phyloP scores from a whole-genome alignment of 1,140 invertebrate species.

The Antheraea mylitta region DNA sequence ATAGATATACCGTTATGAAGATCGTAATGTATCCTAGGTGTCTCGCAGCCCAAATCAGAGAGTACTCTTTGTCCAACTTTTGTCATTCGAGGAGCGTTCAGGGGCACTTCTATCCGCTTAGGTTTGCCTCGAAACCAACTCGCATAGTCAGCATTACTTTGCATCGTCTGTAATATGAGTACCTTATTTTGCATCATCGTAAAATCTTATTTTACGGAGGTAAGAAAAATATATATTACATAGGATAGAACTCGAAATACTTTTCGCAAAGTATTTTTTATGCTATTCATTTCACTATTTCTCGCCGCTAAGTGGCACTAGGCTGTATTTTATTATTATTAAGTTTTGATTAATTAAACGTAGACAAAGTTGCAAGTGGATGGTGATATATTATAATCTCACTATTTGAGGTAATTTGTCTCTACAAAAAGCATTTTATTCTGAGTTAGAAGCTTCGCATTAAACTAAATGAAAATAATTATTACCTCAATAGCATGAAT shows the following conservation, averaged over 20 bases:
- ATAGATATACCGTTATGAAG: conserved; percentile 79
- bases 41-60: conserved; percentile 89
- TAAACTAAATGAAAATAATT: conserved; percentile 10
- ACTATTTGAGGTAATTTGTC: no score
- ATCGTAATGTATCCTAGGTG: conserved; percentile 89
- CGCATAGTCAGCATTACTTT: conserved; percentile 89
- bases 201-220: no score
- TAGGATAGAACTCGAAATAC: no score
- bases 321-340: no score
- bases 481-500: conserved; percentile 87
- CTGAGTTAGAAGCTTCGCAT: background rate
- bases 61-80: conserved; percentile 77
- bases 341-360: no score
- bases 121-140: conserved; percentile 88
- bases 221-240: no score
- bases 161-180: conserved; percentile 80
- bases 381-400: no score
- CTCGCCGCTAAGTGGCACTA: no score
- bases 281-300: no score
- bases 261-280: no score
- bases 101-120: conserved; percentile 85
- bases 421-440: no score
- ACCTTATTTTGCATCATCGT: background rate
- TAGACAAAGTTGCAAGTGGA: no score
- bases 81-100: conserved; percentile 79